Base-by-base conservation (phyloP, 2,797 vertebrate species). In the Microhierax caerulescens region DNA sequence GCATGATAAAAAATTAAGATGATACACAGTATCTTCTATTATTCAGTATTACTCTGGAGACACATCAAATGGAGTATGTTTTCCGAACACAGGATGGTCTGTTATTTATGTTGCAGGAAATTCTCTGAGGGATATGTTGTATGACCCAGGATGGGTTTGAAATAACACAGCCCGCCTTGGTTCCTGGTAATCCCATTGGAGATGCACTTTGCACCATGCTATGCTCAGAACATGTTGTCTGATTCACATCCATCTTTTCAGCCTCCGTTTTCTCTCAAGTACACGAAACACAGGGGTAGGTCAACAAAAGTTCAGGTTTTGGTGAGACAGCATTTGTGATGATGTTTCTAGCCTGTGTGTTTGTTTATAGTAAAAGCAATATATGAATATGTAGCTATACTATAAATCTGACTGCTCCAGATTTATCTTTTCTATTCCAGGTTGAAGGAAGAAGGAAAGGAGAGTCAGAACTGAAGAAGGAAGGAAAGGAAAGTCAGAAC, bases 1-100 rank as follows among this genome's bases (percentile, higher is more conserved):
- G 30, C 28, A 39, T 54, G 34, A 89, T 92, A 68, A 94, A 96
- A 94, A 93, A 50, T 51, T 67, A 74, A 95, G 39, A 30, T 24
- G 48, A 67, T 76, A 82, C 39, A 79, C 60, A 79, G 2, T 51
- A 36, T 93, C 67, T 93, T 95, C 68, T 80, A 92, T 97, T 94
- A 96, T 94, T 96, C 77, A 96, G 60, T 25, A 75, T 53, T 89
- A 82, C 67, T 86, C 28, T 88, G 68, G 95, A 95, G 72, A 68
- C 77, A 30, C 48, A 77, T 89, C 75, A 82, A 95, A 87, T 13
- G 41, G 51, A 92, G 20, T 39, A 37, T 76, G 56, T 92, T 93
- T 94, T 96, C 83, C 77, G 91, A 76, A 80, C 45, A 85, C 23
- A 61, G 72, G 39, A 51, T 34, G 48, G 78, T 95, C 67, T 86